These are phyloP conservation scores for Vombatus ursinus DNA, from an alignment of 2,113 vertebrate genomes.

Conservation along the genomic window DNA sequence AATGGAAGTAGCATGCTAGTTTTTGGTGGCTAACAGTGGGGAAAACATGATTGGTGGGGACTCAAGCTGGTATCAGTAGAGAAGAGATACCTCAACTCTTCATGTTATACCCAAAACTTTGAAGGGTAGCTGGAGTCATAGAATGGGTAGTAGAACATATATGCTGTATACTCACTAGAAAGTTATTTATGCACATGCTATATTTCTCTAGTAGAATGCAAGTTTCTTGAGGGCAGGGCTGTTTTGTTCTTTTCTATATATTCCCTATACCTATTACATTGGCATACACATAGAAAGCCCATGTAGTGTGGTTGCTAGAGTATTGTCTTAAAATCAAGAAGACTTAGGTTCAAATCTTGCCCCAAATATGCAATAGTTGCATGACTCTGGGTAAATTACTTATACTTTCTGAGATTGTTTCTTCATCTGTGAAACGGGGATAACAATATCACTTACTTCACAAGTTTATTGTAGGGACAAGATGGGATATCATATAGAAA, in stretches of 20 bases:
- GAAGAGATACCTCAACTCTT: not conserved
- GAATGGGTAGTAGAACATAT: not conserved
- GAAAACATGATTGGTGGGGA: not conserved
- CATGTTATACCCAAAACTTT: not conserved
- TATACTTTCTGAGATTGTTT: not conserved
- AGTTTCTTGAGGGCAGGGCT: not conserved
- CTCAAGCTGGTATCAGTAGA: not conserved
- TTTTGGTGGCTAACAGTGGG: not conserved
- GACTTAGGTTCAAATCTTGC: not conserved
- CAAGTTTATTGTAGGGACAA: not conserved
- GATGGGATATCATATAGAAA: not conserved
- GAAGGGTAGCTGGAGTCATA: not conserved
- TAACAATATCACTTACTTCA: not conserved
- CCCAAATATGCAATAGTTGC: not conserved
- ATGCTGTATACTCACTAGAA: not conserved
- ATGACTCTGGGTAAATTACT: not conserved
- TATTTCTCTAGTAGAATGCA: not conserved
- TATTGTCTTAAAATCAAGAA: not conserved
- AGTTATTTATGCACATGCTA: not conserved
- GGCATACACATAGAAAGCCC: not conserved
- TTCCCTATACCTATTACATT: not conserved
- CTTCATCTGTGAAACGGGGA: not conserved
- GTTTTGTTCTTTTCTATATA: not conserved
- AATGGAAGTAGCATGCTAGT: not conserved
- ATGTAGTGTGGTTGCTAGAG: not conserved